These are phyloP conservation scores for Eupsilia transversa DNA, from an alignment of 2,888 invertebrate species.

Conservation along the genomic window DNA sequence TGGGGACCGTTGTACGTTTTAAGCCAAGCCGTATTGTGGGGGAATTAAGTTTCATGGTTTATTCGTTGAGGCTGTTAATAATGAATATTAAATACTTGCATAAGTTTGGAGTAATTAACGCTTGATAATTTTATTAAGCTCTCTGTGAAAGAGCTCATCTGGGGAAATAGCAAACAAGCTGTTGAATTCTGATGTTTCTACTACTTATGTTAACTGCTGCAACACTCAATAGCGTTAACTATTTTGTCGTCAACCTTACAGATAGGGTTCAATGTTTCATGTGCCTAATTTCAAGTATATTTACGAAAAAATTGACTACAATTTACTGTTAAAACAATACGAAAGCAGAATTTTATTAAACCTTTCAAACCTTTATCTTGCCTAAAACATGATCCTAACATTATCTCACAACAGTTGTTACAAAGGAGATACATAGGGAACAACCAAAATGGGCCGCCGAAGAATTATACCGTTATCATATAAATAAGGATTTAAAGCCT, in stretches of 20 bases:
- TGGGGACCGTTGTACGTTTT: conserved; percentile 65
- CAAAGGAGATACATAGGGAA: conserved; percentile 51
- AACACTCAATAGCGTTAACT: background rate
- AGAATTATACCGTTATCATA: conserved; percentile 87
- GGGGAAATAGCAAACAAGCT: background rate
- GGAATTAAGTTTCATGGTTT: conserved; percentile 63
- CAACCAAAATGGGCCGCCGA: conserved; percentile 66
- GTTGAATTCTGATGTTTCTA: background rate
- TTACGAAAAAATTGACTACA: background rate
- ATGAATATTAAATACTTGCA: conserved; percentile 40
- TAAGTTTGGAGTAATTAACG: conserved; percentile 23
- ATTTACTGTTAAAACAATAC: background rate
- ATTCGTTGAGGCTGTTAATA: conserved; percentile 56
- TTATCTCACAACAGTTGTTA: conserved; percentile 51
- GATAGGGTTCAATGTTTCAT: background rate
- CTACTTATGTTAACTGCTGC: background rate
- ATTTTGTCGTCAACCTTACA: background rate
- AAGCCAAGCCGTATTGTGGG: conserved; percentile 59
- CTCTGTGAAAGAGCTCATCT: background rate
- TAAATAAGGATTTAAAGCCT: conserved; percentile 88
- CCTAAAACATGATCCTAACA: conserved; percentile 49
- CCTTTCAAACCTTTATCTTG: conserved; percentile 47
- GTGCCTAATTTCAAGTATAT: background rate
- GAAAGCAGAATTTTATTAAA: conserved; percentile 15
- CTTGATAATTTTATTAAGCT: conserved; percentile 19